Evolutionary conservation across 2,797 vertebrate genomes (phyloP).

Genomic region (Cygnus olor): DNA sequence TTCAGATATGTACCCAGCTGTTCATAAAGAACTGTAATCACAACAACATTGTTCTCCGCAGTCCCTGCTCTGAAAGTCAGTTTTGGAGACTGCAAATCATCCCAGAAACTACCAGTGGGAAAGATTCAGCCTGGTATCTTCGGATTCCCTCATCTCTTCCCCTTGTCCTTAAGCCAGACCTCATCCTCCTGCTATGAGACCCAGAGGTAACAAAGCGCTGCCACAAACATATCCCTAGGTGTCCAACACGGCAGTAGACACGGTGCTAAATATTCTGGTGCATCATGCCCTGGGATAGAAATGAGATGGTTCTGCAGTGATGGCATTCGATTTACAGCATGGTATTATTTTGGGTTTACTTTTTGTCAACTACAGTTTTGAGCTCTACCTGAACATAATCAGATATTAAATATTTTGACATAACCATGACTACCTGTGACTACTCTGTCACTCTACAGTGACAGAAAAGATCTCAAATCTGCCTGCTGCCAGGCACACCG

Average conservation of each 20-base stretch:
- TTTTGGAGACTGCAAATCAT: not conserved
- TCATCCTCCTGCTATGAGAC: not conserved
- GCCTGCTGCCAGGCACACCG: not conserved
- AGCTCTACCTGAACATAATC: not conserved
- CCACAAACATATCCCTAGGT: not conserved
- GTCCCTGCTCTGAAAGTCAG: not conserved
- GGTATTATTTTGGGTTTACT: not conserved
- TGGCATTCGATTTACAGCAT: not conserved
- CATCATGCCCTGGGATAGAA: not conserved
- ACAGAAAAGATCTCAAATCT: not conserved
- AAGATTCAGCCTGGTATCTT: not conserved
- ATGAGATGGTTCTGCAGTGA: not conserved
- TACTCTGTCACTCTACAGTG: not conserved
- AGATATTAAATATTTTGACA: not conserved
- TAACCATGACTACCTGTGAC: not conserved
- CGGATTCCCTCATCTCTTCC: not conserved
- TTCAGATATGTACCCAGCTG: not conserved
- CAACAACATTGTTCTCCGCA: not conserved
- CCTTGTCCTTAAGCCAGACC: not conserved
- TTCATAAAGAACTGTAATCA: not conserved
- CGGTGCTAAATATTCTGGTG: not conserved
- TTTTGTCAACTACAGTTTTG: not conserved
- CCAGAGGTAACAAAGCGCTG: not conserved
- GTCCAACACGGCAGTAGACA: not conserved
- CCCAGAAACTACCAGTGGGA: not conserved